Evolutionary conservation across 1,140 invertebrate species (phyloP).

Genomic region (Triops cancriformis): DNA sequence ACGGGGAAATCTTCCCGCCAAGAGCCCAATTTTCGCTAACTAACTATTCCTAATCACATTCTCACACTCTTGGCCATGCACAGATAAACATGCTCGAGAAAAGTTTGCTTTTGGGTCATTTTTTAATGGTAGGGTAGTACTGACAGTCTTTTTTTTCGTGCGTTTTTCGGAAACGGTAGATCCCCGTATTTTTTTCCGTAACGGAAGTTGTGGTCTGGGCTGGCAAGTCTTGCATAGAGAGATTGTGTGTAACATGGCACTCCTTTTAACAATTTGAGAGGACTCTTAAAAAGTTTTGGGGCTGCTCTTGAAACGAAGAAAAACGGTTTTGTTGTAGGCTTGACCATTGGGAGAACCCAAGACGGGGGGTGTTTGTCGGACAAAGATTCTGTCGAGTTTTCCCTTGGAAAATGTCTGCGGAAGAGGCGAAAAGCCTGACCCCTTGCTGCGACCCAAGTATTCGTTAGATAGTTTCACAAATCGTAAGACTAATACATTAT

Average conservation of each 20-base stretch:
- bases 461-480: neutral
- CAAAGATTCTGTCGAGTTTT: too few species aligned
- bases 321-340: neutral
- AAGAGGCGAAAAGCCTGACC: neutral
- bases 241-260: neutral
- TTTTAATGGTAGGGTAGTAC: too few species aligned
- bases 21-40: neutral
- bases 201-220: neutral
- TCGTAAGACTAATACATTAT: constrained; percentile 2
- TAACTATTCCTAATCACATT: constrained; percentile 6
- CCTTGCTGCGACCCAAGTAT: neutral
- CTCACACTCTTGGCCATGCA: constrained; percentile 8
- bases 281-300: neutral
- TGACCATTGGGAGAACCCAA: neutral
- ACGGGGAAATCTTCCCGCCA: neutral
- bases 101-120: neutral
- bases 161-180: neutral
- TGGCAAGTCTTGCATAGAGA: neutral
- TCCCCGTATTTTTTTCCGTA: neutral
- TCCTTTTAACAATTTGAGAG: neutral
- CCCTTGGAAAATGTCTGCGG: neutral
- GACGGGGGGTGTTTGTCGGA: neutral
- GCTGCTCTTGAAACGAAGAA: neutral
- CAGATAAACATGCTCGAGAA: neutral
- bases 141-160: neutral